Evolutionary conservation across 2,888 invertebrate species (phyloP), one percentile per base, ranked within the genome.

Genomic region (Aricia artaxerxes): DNA sequence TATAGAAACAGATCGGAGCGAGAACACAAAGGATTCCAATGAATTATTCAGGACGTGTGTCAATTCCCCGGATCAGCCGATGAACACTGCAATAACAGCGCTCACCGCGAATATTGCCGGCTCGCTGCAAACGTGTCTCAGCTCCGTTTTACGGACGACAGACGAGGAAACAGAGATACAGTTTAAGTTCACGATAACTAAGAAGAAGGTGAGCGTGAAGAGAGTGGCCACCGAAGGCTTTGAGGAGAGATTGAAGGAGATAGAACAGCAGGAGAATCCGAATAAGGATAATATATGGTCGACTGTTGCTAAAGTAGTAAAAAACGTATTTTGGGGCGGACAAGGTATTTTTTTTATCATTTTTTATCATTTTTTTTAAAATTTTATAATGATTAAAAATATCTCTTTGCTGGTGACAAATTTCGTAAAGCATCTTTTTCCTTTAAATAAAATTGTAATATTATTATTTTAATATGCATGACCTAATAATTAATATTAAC

Each of bases 131-230:
- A 90, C 88, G 44, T 94, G 94, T 79, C 84, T 94, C 49, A 88
- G 87, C 78, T 87, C 92, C 1, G 92, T 90, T 16, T 82, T 94
- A 77, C 87, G 86, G 82, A 87, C 91, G 1, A 89, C 87, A 2
- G 92, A 91, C 77, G 92, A 92, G 69, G 93, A 93, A 83, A 94
- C 94, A 0, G 94, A 94, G 84, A 92, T 94, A 84, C 92, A 94
- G 85, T 94, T 94, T 80, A 92, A 94, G 86, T 94, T 94, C 84
- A 89, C 92, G 6, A 93, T 94, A 81, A 92, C 92, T 1, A 93
- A 92, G 84, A 93, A 88, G 84, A 93, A 88, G 83, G 90, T 93
- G 16, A 90, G 89, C 81, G 89, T 93, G 9, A 90, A 90, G 82
- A 88, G 87, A 80, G 84, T 91, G 7, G 84, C 85, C 38, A 89